These are phyloP conservation scores for Actinopyga echinites DNA, from an alignment of 53 echinoderm and acorn worm species.

Conservation along the genomic window DNA sequence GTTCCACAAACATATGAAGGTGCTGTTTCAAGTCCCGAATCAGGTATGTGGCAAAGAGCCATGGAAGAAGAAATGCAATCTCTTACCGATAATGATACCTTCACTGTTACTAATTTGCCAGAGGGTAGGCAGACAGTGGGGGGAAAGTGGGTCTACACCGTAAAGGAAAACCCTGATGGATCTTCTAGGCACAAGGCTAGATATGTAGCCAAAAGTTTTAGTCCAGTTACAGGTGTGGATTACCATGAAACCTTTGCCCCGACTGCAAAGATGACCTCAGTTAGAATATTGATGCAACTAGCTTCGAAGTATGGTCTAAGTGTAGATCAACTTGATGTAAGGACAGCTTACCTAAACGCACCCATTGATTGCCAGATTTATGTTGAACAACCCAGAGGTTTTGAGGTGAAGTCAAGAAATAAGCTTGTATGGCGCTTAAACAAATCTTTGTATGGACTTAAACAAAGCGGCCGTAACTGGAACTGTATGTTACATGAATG, in stretches of 20 bases:
- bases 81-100: constrained; percentile 48
- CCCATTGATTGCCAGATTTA: constrained; percentile 53
- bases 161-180: constrained; percentile 23
- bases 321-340: constrained; percentile 42
- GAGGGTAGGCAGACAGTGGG: constrained; percentile 36
- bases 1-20: constrained; percentile 43
- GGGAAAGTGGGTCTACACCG: constrained; percentile 28
- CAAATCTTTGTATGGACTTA: constrained; percentile 58
- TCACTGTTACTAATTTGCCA: constrained; percentile 25
- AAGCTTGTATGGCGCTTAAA: constrained; percentile 42
- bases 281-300: constrained; percentile 10
- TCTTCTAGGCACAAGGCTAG: constrained; percentile 5
- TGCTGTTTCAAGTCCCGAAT: constrained; percentile 18
- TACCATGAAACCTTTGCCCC: constrained; percentile 51
- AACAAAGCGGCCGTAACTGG: constrained; percentile 53
- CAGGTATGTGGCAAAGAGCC: constrained; percentile 42
- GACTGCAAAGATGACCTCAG: constrained; percentile 40
- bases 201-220: constrained; percentile 39
- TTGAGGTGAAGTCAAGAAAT: constrained; percentile 25
- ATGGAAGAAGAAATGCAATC: constrained; percentile 47
- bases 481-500: too few species aligned
- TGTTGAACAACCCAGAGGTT: constrained; percentile 33
- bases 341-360: constrained; percentile 49
- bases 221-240: constrained; percentile 36
- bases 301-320: constrained; percentile 3